Conservation (phyloP, 2,888 invertebrate genomes). For the Cheilosia soror region DNA sequence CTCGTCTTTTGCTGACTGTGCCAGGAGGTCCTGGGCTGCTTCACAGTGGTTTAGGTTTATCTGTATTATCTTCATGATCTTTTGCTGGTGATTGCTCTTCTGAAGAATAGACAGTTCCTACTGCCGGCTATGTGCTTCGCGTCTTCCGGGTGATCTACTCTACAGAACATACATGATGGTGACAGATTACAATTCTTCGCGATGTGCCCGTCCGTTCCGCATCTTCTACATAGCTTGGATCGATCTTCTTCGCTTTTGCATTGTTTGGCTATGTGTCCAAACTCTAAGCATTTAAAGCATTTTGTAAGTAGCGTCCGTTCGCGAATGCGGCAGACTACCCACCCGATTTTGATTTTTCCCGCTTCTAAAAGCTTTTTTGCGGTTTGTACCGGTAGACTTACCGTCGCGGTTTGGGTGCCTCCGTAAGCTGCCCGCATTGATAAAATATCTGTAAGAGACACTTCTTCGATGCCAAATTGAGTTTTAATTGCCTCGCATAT, state of each 20-base stretch:
- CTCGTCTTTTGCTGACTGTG: background rate
- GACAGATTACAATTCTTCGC: slow-evolving; percentile 7
- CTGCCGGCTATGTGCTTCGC: background rate
- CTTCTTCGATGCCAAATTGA: background rate
- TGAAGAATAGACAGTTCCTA: slow-evolving; percentile 13
- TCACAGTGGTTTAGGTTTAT: slow-evolving; percentile 13
- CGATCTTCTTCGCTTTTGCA: too few species aligned
- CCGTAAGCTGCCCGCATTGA: too few species aligned
- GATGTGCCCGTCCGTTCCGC: slow-evolving; percentile 30
- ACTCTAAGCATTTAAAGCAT: too few species aligned
- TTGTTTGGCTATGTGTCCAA: too few species aligned
- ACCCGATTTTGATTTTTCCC: too few species aligned
- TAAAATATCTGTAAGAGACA: too few species aligned
- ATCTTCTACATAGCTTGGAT: too few species aligned
- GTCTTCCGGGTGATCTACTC: background rate
- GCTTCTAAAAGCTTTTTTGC: too few species aligned
- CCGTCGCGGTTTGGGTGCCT: too few species aligned
- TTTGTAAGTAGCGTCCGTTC: too few species aligned
- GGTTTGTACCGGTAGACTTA: too few species aligned
- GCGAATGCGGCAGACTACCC: too few species aligned
- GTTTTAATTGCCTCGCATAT: slow-evolving; percentile 10
- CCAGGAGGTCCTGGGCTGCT: background rate
- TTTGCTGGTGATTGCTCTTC: slow-evolving; percentile 3
- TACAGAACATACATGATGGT: slow-evolving; percentile 14
- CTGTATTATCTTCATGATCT: slow-evolving; percentile 1